These are phyloP conservation scores for Pelobates fuscus DNA, from an alignment of 2,113 vertebrate species.

Conservation along the genomic window DNA sequence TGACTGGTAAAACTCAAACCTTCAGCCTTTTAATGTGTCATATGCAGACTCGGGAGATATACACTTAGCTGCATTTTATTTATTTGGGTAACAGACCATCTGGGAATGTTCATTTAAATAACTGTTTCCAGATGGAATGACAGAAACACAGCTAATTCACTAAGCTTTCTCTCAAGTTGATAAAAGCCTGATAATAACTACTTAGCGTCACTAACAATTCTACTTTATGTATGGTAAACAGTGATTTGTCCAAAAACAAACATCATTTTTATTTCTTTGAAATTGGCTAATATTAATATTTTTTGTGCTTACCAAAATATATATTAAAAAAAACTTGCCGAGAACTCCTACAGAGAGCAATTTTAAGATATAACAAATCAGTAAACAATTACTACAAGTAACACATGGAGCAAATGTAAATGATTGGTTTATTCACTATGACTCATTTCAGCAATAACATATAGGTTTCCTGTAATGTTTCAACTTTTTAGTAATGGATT, in stretches of 20 bases:
- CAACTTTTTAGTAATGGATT: too few relatives aligned
- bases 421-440: too few relatives aligned
- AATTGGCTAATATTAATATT: not conserved
- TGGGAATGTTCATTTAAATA: conserved; percentile 32
- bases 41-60: not conserved
- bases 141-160: conserved; percentile 15
- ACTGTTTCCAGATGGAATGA: conserved; percentile 21
- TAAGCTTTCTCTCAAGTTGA: conserved; percentile 19
- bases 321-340: too few relatives aligned
- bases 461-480: too few relatives aligned
- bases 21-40: too few relatives aligned
- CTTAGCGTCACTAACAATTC: not conserved
- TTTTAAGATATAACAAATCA: too few relatives aligned
- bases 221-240: not conserved
- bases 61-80: not conserved
- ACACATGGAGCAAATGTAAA: too few relatives aligned
- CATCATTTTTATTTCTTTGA: not conserved
- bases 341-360: too few relatives aligned
- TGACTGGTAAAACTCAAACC: too few relatives aligned
- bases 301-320: too few relatives aligned
- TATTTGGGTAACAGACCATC: conserved; percentile 23
- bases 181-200: conserved; percentile 35
- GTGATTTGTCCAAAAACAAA: not conserved
- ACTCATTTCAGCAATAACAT: too few relatives aligned
- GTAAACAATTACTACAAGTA: too few relatives aligned